A percentile compares a stretch with the other conserved stretches of the same genome.
Conservation (phyloP, 2,888 invertebrate species). For the Troides aeacus region DNA sequence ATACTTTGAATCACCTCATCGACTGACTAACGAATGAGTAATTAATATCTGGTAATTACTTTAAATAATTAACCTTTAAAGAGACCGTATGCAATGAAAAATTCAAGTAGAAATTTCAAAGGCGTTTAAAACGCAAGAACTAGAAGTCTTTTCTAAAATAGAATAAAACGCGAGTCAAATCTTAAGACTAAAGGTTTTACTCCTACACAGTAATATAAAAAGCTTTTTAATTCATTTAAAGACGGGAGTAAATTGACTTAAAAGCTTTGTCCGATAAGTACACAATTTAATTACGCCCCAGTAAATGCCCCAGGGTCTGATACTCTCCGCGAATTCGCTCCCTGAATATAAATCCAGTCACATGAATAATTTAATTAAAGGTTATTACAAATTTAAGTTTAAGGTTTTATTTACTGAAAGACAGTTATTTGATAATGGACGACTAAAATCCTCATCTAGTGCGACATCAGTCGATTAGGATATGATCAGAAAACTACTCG, state of each 20-base stretch:
- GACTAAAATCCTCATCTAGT: no score
- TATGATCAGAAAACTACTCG: no score
- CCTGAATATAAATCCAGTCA: not conserved
- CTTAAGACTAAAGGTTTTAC: not conserved
- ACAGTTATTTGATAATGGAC: not conserved
- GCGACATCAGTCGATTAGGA: no score
- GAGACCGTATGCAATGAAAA: no score
- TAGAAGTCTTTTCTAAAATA: not conserved
- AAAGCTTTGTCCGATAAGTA: slow-evolving; percentile 4
- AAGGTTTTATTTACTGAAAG: not conserved
- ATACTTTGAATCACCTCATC: no score
- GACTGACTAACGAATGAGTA: no score
- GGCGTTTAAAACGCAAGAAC: no score
- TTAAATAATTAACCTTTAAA: no score
- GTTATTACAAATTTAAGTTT: not conserved
- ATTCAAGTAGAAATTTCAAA: no score
- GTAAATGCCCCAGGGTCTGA: not conserved
- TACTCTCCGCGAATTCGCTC: not conserved
- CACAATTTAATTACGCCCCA: slow-evolving; percentile 9
- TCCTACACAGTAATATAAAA: not conserved
- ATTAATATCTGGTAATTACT: no score
- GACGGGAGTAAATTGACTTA: not conserved
- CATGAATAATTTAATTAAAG: not conserved
- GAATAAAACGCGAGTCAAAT: not conserved
- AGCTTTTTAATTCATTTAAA: slow-evolving; percentile 7